Base-by-base conservation (phyloP, 1,140 invertebrate genomes). In the Achatina immaculata region DNA sequence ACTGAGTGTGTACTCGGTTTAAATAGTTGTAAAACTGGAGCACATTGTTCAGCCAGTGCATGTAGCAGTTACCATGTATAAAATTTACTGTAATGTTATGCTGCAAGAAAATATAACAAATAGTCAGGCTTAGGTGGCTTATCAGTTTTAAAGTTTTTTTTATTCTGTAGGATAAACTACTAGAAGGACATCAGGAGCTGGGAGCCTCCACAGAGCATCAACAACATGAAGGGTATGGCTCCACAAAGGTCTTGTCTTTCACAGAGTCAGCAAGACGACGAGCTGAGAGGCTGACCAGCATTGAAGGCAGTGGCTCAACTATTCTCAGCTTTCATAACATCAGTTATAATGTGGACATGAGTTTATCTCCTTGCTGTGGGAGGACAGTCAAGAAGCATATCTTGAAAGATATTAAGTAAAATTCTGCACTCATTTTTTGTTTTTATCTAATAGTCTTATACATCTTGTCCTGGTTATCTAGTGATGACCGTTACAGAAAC, bases 271-370 rank as follows among this genome's bases (percentile, higher is more conserved):
- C 31, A 19, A 66, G 28, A n/a, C 51, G 1, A 1, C 69, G 45
- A 24, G 48, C 51, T n/a, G 51, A 65, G 45, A 24, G 55, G 4
- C 65, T 81, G 55, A 36, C 45, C 31, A 74, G 48, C 34, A 48
- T 19, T 28, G 45, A 48, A 21, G 24, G 19, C 31, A 24, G 66
- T 40, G 40, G 65, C 21, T 75, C 42, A 28, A 34, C n/a, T 71
- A 24, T 74, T 55, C 55, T 76, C 7, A 40, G 31, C 16, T 58
- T 58, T 43, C 74, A 76, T 43, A 62, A 62, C 40, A 76, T 76
- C 48, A 76, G 36, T 34, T 76, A 76, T 76, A 55, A 58, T 24
- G 74, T 76, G 34, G 74, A 76, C 43, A 51, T 76, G 55, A 76
- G 43, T 21, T n/a, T 38, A n/a, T 9, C 48, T 19, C 40, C 45